Conservation (phyloP, 2,113 vertebrate species). For the Forbesichthys agassizii region DNA sequence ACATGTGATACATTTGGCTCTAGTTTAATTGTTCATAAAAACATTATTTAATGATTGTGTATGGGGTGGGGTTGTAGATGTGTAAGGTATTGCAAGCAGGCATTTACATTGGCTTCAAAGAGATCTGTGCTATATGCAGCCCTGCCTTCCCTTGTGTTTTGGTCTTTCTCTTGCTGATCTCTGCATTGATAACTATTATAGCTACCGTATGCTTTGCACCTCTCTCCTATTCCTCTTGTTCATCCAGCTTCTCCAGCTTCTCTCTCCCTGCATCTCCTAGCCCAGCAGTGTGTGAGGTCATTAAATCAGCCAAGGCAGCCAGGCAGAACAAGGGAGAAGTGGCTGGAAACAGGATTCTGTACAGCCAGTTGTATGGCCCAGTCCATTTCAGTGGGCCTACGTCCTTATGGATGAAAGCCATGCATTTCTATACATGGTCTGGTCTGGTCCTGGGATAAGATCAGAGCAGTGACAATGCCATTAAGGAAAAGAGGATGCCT, state of each 20-base stretch:
- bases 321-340: conserved; percentile 65
- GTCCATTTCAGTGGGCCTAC: conserved; percentile 19
- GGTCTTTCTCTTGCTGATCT: conserved; percentile 9
- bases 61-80: too few relatives aligned
- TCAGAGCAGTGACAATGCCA: not conserved
- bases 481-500: not conserved
- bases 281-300: conserved; percentile 57
- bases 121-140: too few relatives aligned
- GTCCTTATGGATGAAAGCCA: conserved; percentile 23
- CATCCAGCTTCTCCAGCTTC: conserved; percentile 26
- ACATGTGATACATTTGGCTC: too few relatives aligned
- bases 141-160: conserved; percentile 7
- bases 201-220: conserved; percentile 23
- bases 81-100: too few relatives aligned
- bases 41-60: too few relatives aligned
- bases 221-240: conserved; percentile 9
- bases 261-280: conserved; percentile 24
- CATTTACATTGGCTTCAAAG: too few relatives aligned
- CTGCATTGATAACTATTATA: conserved; percentile 17
- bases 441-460: conserved; percentile 7
- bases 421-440: conserved; percentile 19
- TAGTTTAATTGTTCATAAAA: too few relatives aligned
- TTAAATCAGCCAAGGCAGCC: conserved; percentile 67
- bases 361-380: conserved; percentile 44
- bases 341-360: conserved; percentile 36